Evolutionary conservation across 2,797 vertebrate species (phyloP).

Genomic region (Clarias fuscus): DNA sequence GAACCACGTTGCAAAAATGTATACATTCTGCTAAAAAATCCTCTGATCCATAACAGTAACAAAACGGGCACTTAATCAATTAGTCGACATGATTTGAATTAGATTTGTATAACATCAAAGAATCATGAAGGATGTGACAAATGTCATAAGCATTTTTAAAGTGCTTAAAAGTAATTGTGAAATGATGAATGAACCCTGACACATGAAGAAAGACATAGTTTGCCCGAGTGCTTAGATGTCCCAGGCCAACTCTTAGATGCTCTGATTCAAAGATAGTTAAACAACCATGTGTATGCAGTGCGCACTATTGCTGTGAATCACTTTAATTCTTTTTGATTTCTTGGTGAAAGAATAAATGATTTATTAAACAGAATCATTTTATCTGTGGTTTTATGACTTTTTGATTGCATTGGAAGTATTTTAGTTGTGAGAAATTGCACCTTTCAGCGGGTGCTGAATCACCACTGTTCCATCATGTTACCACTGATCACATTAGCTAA

Average conservation of each 20-base stretch:
- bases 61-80: neutral
- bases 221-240: slow-evolving; percentile 3
- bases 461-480: neutral
- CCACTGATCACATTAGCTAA: neutral
- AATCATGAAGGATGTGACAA: neutral
- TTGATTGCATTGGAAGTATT: neutral
- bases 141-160: slow-evolving; percentile 19
- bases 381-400: neutral
- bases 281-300: neutral
- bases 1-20: neutral
- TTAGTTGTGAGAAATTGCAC: neutral
- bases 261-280: slow-evolving; percentile 2
- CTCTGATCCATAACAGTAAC: neutral
- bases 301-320: neutral
- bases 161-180: neutral
- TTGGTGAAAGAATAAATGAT: neutral
- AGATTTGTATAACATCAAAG: neutral
- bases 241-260: neutral
- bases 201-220: slow-evolving; percentile 12
- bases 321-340: neutral
- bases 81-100: neutral
- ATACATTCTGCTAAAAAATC: neutral
- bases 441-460: neutral
- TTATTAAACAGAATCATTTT: neutral
- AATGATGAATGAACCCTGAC: slow-evolving; percentile 4